Evolutionary conservation across 1,140 invertebrate species (phyloP).

Genomic region (roundworm (Caenorhabditis elegans)): WBcel235 BX284606.5:6230501-6231000

Average conservation of each 20-base stretch:
- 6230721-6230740: not conserved
- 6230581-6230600: too few species aligned
- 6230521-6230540: not conserved
- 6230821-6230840: not conserved
- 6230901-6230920: not conserved
- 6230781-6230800: not conserved
- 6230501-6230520: too few species aligned
- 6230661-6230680: not conserved
- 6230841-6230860: not conserved
- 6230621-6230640: not conserved
- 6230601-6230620: too few species aligned
- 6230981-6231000: slow-evolving; percentile 11
- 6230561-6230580: too few species aligned
- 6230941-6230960: too few species aligned
- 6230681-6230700: not conserved
- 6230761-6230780: not conserved
- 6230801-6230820: not conserved
- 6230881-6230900: not conserved
- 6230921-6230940: not conserved
- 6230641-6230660: not conserved
- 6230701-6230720: not conserved
- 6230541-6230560: not conserved
- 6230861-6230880: not conserved
- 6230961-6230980: slow-evolving; percentile 17
- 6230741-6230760: not conserved